These are phyloP conservation scores for Acleris laterana DNA, from an alignment of 2,888 invertebrate genomes.

Conservation along the genomic window DNA sequence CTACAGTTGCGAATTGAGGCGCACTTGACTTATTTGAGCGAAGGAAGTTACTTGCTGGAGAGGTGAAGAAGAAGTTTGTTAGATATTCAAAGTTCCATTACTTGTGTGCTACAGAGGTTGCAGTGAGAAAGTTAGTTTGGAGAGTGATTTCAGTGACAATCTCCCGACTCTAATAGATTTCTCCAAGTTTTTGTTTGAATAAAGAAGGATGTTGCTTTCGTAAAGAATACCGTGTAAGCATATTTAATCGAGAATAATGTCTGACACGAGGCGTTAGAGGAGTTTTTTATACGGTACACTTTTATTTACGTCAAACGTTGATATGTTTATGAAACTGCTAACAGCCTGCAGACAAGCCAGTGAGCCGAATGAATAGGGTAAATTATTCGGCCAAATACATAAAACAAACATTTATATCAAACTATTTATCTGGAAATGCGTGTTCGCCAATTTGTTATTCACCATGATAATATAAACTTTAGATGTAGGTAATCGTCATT, in stretches of 20 bases:
- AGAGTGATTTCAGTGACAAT: constrained; percentile 61
- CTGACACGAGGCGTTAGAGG: neutral
- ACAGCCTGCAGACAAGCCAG: no score
- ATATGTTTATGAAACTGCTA: no score
- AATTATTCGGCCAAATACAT: no score
- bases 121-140: constrained; percentile 47
- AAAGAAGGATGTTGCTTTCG: constrained; percentile 39
- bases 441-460: no score
- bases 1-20: constrained; percentile 49
- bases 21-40: constrained; percentile 61
- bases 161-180: constrained; percentile 51
- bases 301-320: no score
- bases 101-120: constrained; percentile 52
- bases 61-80: constrained; percentile 66
- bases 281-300: no score
- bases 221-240: constrained; percentile 1
- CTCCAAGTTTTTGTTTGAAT: constrained; percentile 49
- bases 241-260: constrained; percentile 5
- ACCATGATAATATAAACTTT: no score
- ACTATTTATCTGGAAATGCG: no score
- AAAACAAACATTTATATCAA: no score
- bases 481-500: no score
- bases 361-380: no score
- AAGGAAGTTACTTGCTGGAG: constrained; percentile 52
- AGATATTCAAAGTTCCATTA: constrained; percentile 63